These are phyloP conservation scores for Diorhabda sublineata DNA, from an alignment of 1,140 invertebrate species.

Conservation along the genomic window DNA sequence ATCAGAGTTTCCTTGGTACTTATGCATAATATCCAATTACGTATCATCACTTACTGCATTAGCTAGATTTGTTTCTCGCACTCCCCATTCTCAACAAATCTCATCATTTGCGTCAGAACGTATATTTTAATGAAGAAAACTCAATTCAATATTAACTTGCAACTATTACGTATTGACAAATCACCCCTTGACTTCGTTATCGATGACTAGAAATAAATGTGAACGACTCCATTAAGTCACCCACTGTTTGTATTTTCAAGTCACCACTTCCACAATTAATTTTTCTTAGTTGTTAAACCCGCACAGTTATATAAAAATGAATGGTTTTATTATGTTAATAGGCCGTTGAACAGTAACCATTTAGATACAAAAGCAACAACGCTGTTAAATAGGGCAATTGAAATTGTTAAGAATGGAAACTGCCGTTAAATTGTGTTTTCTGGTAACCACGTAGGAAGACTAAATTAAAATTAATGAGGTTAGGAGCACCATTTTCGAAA, in stretches of 20 bases:
- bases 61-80: too few species aligned
- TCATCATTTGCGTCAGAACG: too few species aligned
- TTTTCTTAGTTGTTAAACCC: conserved; percentile 1
- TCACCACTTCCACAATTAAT: background rate
- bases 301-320: background rate
- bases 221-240: background rate
- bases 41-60: too few species aligned
- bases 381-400: background rate
- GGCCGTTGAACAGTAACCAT: background rate
- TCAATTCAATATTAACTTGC: too few species aligned
- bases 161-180: background rate
- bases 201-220: conserved; percentile 2
- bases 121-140: too few species aligned
- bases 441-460: too few species aligned
- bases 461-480: too few species aligned
- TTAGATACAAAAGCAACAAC: conserved; percentile 2
- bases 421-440: conserved; percentile 1
- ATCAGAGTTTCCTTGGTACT: too few species aligned
- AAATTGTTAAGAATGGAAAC: background rate
- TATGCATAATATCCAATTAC: too few species aligned
- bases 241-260: background rate
- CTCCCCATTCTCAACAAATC: too few species aligned
- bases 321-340: conserved; percentile 1
- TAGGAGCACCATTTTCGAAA: too few species aligned
- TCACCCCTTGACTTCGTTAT: background rate